These are phyloP conservation scores for Eurystomus glaucurus DNA, from an alignment of 2,797 vertebrate species.

Conservation along the genomic window DNA sequence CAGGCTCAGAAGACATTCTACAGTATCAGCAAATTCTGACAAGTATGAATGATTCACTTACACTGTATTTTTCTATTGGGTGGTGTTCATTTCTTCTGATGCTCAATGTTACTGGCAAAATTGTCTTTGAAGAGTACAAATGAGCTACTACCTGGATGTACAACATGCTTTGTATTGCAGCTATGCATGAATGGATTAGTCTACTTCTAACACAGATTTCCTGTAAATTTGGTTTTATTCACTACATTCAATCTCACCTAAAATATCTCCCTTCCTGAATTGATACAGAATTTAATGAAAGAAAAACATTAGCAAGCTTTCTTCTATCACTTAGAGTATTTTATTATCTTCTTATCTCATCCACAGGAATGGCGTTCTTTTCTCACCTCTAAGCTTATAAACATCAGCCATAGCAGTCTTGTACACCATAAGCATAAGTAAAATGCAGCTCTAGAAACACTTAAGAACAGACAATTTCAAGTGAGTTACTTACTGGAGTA, in stretches of 20 bases:
- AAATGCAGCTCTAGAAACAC: neutral
- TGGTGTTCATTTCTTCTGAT: neutral
- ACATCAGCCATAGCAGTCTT: neutral
- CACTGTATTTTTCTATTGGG: neutral
- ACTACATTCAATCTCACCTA: neutral
- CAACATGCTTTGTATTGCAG: neutral
- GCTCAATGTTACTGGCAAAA: conserved; percentile 20
- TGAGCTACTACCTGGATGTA: neutral
- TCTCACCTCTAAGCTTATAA: neutral
- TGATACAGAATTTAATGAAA: neutral
- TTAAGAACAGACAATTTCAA: neutral
- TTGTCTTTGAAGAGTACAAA: conserved; percentile 31
- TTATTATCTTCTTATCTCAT: neutral
- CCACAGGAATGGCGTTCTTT: neutral
- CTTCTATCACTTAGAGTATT: neutral
- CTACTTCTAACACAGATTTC: neutral
- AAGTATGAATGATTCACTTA: conserved; percentile 22
- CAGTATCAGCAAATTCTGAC: conserved; percentile 39
- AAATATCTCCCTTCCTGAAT: neutral
- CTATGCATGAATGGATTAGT: neutral
- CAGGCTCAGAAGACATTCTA: neutral
- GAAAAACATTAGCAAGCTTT: neutral
- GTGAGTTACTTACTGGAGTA: neutral
- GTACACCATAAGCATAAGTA: neutral
- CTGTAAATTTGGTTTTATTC: neutral